Percentiles rank a stretch among this genome's conserved stretches.
Conservation (phyloP, 2,888 invertebrate genomes). For the Poecilobothrus nobilitatus region DNA sequence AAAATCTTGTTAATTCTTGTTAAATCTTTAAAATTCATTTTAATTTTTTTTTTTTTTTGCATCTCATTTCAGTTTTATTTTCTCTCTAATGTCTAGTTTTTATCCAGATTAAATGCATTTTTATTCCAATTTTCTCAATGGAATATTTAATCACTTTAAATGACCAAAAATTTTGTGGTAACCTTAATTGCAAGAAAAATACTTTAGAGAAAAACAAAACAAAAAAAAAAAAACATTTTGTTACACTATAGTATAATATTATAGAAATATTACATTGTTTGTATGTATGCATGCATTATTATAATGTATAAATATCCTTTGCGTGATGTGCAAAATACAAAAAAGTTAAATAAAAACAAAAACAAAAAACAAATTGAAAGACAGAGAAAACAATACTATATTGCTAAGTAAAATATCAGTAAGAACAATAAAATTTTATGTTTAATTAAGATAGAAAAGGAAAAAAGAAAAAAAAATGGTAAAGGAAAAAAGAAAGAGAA, state of each 20-base stretch:
- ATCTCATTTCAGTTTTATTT: background rate
- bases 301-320: background rate
- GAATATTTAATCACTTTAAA: conserved; percentile 3
- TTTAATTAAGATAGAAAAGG: background rate
- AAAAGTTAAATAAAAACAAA: no score
- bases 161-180: conserved; percentile 6
- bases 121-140: background rate
- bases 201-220: no score
- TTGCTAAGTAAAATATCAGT: no score
- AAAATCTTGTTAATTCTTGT: no score
- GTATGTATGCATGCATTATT: background rate
- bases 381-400: no score
- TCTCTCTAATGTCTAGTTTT: background rate
- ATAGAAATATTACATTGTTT: no score
- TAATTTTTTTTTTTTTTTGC: background rate
- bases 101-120: background rate
- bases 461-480: no score
- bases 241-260: no score
- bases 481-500: no score
- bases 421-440: background rate
- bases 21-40: background rate
- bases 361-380: background rate
- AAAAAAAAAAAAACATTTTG: no score
- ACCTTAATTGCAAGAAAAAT: background rate
- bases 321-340: background rate